Evolutionary conservation across 2,888 invertebrate genomes (phyloP).

Genomic region (Drosophila macrospina): DNA sequence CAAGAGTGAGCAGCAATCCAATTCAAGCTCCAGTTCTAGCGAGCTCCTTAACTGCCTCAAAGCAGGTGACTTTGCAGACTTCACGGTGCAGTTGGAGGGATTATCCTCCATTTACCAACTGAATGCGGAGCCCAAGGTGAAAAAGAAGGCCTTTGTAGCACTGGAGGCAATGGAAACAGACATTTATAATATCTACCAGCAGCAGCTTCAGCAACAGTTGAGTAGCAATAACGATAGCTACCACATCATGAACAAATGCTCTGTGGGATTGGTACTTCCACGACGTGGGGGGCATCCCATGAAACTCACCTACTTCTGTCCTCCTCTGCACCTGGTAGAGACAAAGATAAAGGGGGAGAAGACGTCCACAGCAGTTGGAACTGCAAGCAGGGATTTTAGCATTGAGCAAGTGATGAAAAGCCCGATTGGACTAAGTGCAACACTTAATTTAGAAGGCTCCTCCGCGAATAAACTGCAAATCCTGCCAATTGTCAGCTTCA

Average conservation of each 20-base stretch:
- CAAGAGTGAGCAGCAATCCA: slow-evolving; percentile 92
- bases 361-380: slow-evolving; percentile 79
- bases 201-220: slow-evolving; percentile 91
- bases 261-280: slow-evolving; percentile 94
- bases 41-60: slow-evolving; percentile 94
- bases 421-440: slow-evolving; percentile 92
- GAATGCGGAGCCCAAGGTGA: slow-evolving; percentile 97
- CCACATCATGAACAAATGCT: slow-evolving; percentile 93
- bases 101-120: slow-evolving; percentile 96
- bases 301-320: slow-evolving; percentile 94
- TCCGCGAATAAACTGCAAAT: slow-evolving; percentile 89
- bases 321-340: slow-evolving; percentile 71
- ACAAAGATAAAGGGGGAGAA: slow-evolving; percentile 83
- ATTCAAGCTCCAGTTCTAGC: slow-evolving; percentile 86
- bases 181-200: slow-evolving; percentile 91
- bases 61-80: slow-evolving; percentile 95
- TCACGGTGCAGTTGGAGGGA: slow-evolving; percentile 96
- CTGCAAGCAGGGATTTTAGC: slow-evolving; percentile 88
- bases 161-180: slow-evolving; percentile 96
- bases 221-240: slow-evolving; percentile 88
- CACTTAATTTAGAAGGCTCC: slow-evolving; percentile 95
- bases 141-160: slow-evolving; percentile 94
- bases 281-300: slow-evolving; percentile 96
- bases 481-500: slow-evolving; percentile 80
- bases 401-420: slow-evolving; percentile 79